Evolutionary conservation across 2,797 vertebrate genomes (phyloP), one percentile per base, ranked within the genome.

Genomic region (Poeciliopsis presidionis): DNA sequence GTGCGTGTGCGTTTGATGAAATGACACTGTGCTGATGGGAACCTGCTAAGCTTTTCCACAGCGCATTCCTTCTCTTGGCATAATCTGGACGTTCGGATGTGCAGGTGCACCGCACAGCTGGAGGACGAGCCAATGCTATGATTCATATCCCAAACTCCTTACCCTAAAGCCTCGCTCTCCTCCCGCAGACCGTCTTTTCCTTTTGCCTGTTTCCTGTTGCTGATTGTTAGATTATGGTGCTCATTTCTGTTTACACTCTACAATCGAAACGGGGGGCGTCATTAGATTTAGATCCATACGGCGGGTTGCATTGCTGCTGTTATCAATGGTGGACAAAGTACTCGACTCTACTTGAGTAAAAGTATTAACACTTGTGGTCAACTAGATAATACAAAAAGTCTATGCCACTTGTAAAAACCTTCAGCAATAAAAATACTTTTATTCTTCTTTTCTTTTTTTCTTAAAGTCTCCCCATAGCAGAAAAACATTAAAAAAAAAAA

Each of bases 31-130:
- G 8, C 65, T 84, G 87, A 90, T 84, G 89, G 85, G 82, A 86
- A 65, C 78, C 78, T 33, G 79, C 79, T 76, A 69, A 89, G 76
- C 72, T 89, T 76, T 85, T 75, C 73, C 78, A 73, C 72, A 61
- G 77, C 28, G 74, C 80, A 46, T 85, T 89, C 81, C 80, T 82
- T 84, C 43, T 74, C 75, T 88, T 90, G 88, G 90, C 83, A 78
- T 82, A 79, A 76, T 85, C 86, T 87, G 78, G 78, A 87, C 81
- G 6, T 84, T 87, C 39, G 77, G 87, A 93, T 86, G 80, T 94
- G 91, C 94, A 95, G 94, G 94, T 96, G 94, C 92, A 61, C 83
- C 71, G 70, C 89, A 87, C 92, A 94, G 93, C 90, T 92, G 91
- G 88, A 89, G 91, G 76, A 91, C 88, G 80, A 86, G 84, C 87